Conservation (phyloP, 2,888 invertebrate genomes). For the Protophormia terraenovae region DNA sequence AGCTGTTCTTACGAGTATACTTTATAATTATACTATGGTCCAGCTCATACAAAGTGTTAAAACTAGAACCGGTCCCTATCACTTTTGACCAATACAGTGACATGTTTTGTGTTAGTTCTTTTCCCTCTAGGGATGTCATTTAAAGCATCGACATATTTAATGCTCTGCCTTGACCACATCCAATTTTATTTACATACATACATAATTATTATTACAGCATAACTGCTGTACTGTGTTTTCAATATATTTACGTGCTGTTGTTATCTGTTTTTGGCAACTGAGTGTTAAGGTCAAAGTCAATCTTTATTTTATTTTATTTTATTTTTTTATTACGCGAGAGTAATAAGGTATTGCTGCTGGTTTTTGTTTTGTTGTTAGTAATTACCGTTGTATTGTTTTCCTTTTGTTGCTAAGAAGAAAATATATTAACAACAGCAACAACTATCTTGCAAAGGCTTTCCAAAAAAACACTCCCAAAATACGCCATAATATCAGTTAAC, state of each 20-base stretch:
- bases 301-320: constrained; percentile 67
- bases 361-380: constrained; percentile 65
- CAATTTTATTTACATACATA: neutral
- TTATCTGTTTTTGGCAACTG: constrained; percentile 49
- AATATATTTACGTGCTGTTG: neutral
- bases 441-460: neutral
- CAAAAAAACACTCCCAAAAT: neutral
- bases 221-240: neutral
- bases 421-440: neutral
- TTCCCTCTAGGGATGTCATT: no score
- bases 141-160: neutral
- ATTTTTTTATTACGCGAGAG: neutral
- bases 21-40: no score
- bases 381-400: constrained; percentile 69
- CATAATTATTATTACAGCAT: no score
- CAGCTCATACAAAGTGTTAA: no score
- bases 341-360: neutral
- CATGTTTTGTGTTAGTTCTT: no score
- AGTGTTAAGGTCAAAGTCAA: constrained; percentile 74
- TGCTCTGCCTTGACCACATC: constrained; percentile 5
- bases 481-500: neutral
- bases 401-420: neutral
- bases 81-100: no score
- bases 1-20: no score
- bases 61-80: no score